Evolutionary conservation across 2,888 invertebrate species (phyloP).

Genomic region (Microplitis manilae): DNA sequence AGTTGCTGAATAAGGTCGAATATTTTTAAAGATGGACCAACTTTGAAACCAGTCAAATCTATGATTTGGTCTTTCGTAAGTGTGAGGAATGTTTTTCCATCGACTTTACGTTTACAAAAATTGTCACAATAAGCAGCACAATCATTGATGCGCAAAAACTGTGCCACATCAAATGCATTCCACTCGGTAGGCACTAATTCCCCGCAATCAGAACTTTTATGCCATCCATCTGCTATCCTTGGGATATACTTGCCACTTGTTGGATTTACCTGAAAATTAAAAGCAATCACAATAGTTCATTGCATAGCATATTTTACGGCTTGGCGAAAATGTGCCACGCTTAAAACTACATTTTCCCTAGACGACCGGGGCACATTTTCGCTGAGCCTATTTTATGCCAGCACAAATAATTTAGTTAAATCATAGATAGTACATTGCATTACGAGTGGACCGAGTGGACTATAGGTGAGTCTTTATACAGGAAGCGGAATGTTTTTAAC

Average conservation of each 20-base stretch:
- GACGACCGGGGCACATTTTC: too few relatives aligned
- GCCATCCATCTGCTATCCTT: constrained; percentile 73
- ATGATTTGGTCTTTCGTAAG: constrained; percentile 93
- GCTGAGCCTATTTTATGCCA: too few relatives aligned
- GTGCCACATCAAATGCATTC: constrained; percentile 89
- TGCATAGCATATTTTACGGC: too few relatives aligned
- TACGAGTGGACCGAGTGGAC: too few relatives aligned
- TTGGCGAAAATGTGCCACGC: too few relatives aligned
- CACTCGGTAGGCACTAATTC: constrained; percentile 80
- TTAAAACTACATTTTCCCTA: too few relatives aligned
- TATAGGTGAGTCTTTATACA: too few relatives aligned
- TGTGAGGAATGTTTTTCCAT: constrained; percentile 85
- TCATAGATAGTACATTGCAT: too few relatives aligned
- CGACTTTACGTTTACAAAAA: constrained; percentile 79
- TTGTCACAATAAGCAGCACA: constrained; percentile 77
- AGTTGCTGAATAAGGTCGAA: constrained; percentile 93
- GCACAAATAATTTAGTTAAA: too few relatives aligned
- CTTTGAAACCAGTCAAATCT: constrained; percentile 91
- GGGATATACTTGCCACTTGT: constrained; percentile 75
- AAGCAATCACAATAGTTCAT: neutral
- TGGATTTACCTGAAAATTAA: constrained; percentile 70
- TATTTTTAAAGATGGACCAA: constrained; percentile 94
- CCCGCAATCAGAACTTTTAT: constrained; percentile 73
- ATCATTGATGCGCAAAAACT: constrained; percentile 92
- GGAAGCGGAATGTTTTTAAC: too few relatives aligned